A percentile compares a stretch with the other conserved stretches of the same genome.
Conservation (phyloP, 2,113 vertebrate genomes). For the Barbus barbus region DNA sequence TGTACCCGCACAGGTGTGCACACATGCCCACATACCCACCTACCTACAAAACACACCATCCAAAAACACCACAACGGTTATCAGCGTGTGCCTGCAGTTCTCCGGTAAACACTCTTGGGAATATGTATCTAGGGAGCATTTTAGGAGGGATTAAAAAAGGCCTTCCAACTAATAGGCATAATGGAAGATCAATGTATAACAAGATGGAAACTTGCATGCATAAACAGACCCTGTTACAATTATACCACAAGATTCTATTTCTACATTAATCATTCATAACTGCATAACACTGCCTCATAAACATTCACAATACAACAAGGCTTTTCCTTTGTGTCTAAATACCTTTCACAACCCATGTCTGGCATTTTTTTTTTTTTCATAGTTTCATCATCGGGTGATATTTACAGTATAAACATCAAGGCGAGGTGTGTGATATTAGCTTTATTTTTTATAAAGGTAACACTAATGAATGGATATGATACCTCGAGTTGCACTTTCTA, state of each 20-base stretch:
- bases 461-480: conserved; percentile 42
- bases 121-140: conserved; percentile 82
- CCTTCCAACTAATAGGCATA: conserved; percentile 85
- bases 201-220: conserved; percentile 81
- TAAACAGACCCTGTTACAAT: conserved; percentile 80
- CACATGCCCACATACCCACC: conserved; percentile 24
- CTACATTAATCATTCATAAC: conserved; percentile 87
- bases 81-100: conserved; percentile 30
- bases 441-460: not conserved
- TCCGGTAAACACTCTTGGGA: conserved; percentile 76
- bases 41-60: conserved; percentile 18
- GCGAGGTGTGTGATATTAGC: not conserved
- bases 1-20: conserved; percentile 3
- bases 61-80: conserved; percentile 20
- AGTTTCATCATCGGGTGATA: conserved; percentile 19
- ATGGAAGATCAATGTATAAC: conserved; percentile 86
- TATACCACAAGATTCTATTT: conserved; percentile 78
- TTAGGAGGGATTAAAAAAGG: conserved; percentile 84
- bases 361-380: conserved; percentile 27
- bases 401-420: conserved; percentile 10
- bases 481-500: conserved; percentile 41
- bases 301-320: conserved; percentile 80
- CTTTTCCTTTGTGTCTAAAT: conserved; percentile 47
- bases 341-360: conserved; percentile 30
- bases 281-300: conserved; percentile 84